phyloP scores from a whole-genome alignment of 2,888 invertebrate genomes.

The Galerucella nymphaeae region DNA sequence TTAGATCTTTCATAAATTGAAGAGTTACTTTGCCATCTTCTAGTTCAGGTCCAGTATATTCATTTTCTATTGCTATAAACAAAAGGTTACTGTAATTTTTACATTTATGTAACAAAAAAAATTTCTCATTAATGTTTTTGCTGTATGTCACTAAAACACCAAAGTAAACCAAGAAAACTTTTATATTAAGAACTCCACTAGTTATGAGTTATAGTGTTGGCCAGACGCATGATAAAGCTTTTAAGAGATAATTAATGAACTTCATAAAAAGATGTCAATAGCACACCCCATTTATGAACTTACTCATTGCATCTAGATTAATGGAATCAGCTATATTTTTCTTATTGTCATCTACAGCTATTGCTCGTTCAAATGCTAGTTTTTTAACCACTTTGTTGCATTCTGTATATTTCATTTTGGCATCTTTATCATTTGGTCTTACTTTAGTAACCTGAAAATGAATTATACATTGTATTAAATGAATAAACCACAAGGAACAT shows the following conservation, averaged over 20 bases:
- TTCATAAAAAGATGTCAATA: too few species aligned
- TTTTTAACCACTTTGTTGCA: slow-evolving; percentile 96
- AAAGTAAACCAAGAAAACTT: too few species aligned
- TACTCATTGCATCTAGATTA: slow-evolving; percentile 92
- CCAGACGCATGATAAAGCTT: too few species aligned
- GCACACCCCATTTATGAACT: slow-evolving; percentile 55
- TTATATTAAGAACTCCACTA: too few species aligned
- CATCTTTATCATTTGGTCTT: slow-evolving; percentile 94
- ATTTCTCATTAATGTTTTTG: neutral
- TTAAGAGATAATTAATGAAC: too few species aligned
- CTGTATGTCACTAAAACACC: slow-evolving; percentile 13
- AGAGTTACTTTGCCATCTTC: slow-evolving; percentile 89
- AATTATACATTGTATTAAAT: slow-evolving; percentile 10
- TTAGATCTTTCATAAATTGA: slow-evolving; percentile 88
- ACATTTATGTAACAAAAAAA: neutral
- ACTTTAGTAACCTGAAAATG: slow-evolving; percentile 84
- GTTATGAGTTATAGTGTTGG: too few species aligned
- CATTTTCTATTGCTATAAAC: slow-evolving; percentile 87
- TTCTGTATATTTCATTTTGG: slow-evolving; percentile 89
- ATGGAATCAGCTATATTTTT: slow-evolving; percentile 89
- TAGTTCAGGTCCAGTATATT: slow-evolving; percentile 91
- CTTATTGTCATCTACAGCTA: slow-evolving; percentile 90
- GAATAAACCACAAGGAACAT: neutral
- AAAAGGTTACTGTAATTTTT: slow-evolving; percentile 28
- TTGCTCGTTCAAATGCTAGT: slow-evolving; percentile 96